A percentile compares a stretch with the other conserved stretches of the same genome.
Evolutionary conservation across 23 tunicate genomes (phyloP).

Genomic region (Trididemnum clinides): DNA sequence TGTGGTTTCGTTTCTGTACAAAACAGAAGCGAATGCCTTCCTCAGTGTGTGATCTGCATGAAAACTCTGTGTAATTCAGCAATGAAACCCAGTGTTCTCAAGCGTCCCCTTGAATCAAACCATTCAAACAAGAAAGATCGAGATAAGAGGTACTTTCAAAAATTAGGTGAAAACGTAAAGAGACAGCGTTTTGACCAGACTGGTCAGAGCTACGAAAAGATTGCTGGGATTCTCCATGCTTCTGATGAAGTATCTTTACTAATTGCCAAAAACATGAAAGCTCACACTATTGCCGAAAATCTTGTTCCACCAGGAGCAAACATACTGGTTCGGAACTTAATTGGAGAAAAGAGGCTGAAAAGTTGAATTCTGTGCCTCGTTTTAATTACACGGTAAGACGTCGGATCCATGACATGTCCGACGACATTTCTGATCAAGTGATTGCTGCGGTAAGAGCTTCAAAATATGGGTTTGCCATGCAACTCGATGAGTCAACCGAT

Average conservation of each 20-base stretch:
- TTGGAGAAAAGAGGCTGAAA: conserved; percentile 51
- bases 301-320: conserved; percentile 66
- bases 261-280: conserved; percentile 62
- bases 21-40: conserved; percentile 19
- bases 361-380: conserved; percentile 47
- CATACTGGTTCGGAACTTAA: conserved; percentile 31
- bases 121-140: conserved; percentile 44
- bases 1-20: conserved; percentile 20
- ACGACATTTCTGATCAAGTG: conserved; percentile 55
- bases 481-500: conserved; percentile 73
- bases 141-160: conserved; percentile 32
- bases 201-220: conserved; percentile 47
- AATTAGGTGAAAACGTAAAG: conserved; percentile 35
- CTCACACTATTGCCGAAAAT: conserved; percentile 66
- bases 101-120: conserved; percentile 48
- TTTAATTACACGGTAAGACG: conserved; percentile 53
- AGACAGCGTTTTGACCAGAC: conserved; percentile 62
- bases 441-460: conserved; percentile 63
- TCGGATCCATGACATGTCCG: conserved; percentile 57
- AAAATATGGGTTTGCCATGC: conserved; percentile 52
- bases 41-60: conserved; percentile 57
- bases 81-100: conserved; percentile 48
- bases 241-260: conserved; percentile 68
- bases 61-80: too few species aligned
- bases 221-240: conserved; percentile 38